Conservation (phyloP, 2,113 vertebrate species). For the Calyptomena viridis region DNA sequence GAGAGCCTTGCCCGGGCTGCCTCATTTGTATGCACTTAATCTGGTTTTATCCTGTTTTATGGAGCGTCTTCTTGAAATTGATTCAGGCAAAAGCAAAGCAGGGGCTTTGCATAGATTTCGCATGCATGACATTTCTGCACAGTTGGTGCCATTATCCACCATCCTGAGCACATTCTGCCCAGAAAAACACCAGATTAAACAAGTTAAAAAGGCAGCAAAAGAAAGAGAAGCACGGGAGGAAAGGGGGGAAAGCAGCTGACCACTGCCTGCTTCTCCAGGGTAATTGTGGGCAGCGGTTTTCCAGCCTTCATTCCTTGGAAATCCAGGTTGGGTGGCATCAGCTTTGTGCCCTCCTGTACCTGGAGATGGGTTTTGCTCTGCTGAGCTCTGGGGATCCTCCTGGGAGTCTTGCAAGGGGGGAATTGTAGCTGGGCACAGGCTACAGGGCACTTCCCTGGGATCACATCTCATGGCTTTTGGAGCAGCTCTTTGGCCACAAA, state of each 20-base stretch:
- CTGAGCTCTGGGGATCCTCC: not conserved
- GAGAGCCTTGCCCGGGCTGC: constrained; percentile 50
- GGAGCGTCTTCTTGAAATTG: constrained; percentile 66
- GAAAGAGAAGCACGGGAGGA: not conserved
- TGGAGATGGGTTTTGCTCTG: not conserved
- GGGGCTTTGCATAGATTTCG: constrained; percentile 70
- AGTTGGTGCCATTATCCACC: constrained; percentile 69
- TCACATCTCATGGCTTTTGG: not conserved
- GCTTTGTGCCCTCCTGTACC: not conserved
- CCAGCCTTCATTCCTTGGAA: not conserved
- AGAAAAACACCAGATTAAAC: constrained; percentile 38
- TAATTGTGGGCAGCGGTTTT: not conserved
- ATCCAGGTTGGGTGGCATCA: not conserved
- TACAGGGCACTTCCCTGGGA: not conserved
- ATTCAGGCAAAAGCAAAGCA: constrained; percentile 65
- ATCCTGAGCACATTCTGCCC: constrained; percentile 53
- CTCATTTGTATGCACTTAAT: constrained; percentile 73
- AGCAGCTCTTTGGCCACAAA: not conserved
- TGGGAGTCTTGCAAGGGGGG: rapidly evolving
- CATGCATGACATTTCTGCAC: constrained; percentile 74
- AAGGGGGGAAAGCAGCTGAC: not conserved
- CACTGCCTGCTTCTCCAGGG: not conserved
- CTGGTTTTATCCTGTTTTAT: constrained; percentile 73
- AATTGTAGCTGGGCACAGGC: not conserved
- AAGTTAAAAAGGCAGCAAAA: constrained; percentile 1